Evolutionary conservation across 2,113 vertebrate species (phyloP), one percentile per base, ranked within the genome.

Genomic region (Gavia stellata): DNA sequence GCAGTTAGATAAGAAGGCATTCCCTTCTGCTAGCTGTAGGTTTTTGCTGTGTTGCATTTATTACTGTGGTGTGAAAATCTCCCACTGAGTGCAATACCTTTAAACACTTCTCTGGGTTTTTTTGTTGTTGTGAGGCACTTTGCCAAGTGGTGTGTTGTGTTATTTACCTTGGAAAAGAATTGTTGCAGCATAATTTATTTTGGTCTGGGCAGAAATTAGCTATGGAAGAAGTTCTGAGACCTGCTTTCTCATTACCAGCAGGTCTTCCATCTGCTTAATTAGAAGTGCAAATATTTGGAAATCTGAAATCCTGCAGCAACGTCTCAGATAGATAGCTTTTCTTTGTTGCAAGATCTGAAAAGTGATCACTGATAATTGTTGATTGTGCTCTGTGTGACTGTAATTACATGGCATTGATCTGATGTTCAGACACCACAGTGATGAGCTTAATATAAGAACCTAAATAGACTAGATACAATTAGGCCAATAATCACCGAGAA

Each of bases 221-320:
- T 95, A 91, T 97, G 96, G 97, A 97, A 95, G 97, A 97, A 98
- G 97, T 97, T 96, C 96, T 94, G 92, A 92, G 94, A 90, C 96
- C 96, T 86, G 94, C 93, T 97, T 94, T 95, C 97, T 97, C 97
- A 96, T 94, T 94, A 94, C 88, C 91, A 98, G 96, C 97, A 97
- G 94, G 95, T 93, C 93, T 96, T 97, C 97, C 98, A 98, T 98
- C 97, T 97, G 96, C 94, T 97, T 98, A 98, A 98, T 98, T 98
- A 97, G 96, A 98, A 97, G 97, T 97, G 97, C 98, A 98, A 98
- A 97, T 97, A 97, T 97, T 98, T 90, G 87, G 95, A 96, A 97
- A 97, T 94, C 97, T 97, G 95, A 97, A 97, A 92, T 86, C 70
- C 90, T 90, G 63, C 52, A 93, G 92, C 92, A 95, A 29, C 5